These are phyloP conservation scores for Theristus sp. DNA, from an alignment of 2,888 invertebrate species.

Conservation along the genomic window DNA sequence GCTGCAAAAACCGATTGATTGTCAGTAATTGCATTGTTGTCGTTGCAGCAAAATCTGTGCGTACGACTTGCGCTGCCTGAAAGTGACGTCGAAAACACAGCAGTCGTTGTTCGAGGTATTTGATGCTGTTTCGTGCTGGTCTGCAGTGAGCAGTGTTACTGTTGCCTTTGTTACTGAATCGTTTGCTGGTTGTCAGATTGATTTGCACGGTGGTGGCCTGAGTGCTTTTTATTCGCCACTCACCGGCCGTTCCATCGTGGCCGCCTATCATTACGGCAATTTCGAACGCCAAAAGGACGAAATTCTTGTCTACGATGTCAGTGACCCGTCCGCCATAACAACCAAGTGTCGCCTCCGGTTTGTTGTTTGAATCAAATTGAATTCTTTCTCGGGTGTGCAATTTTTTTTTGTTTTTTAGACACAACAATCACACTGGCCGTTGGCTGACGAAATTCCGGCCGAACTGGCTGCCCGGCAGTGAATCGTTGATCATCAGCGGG, in stretches of 20 bases:
- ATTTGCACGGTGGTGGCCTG: not conserved
- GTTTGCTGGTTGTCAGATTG: not conserved
- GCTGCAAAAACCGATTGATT: too few relatives aligned
- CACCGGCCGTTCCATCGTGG: conserved; percentile 31
- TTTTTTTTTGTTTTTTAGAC: conserved; percentile 13
- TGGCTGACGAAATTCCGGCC: conserved; percentile 36
- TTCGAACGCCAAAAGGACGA: conserved; percentile 21
- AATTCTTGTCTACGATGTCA: not conserved
- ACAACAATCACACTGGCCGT: conserved; percentile 34
- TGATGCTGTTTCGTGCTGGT: too few relatives aligned
- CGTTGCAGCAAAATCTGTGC: not conserved
- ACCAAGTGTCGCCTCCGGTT: too few relatives aligned
- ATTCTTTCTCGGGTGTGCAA: not conserved
- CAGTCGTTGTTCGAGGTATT: not conserved
- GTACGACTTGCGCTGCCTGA: not conserved
- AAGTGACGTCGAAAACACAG: not conserved
- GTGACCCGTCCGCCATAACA: not conserved
- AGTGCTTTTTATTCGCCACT: conserved; percentile 34
- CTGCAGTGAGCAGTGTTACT: too few relatives aligned
- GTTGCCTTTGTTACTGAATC: too few relatives aligned
- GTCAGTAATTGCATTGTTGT: not conserved
- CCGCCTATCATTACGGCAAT: conserved; percentile 30
- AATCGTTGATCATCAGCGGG: conserved; percentile 34
- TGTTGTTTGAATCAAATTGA: not conserved
- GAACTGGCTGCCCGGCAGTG: conserved; percentile 33